Percentiles rank a stretch among this genome's conserved stretches.
phyloP scores from a whole-genome alignment of 2,797 vertebrate species.

The Sebastes minor region DNA sequence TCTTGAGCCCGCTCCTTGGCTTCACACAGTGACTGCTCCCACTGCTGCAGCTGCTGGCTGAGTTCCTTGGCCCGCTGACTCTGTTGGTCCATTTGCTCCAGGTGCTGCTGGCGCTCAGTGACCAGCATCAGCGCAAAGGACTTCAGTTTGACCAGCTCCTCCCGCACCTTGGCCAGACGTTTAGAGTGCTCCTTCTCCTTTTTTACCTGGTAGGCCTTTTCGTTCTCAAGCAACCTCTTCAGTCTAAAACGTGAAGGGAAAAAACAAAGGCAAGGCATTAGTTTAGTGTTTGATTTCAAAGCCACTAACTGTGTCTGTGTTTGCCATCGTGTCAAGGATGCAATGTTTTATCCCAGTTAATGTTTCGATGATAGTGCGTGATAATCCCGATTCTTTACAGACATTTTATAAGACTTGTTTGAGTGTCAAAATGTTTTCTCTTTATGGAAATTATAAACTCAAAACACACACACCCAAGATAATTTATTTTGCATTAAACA shows the following conservation, averaged over 20 bases:
- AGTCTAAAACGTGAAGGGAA: conserved; percentile 79
- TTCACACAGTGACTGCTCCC: conserved; percentile 87
- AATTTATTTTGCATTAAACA: neutral
- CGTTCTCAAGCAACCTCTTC: conserved; percentile 95
- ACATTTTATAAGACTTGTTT: neutral
- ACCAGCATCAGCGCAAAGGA: conserved; percentile 98
- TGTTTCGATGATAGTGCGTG: neutral
- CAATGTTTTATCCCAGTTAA: neutral
- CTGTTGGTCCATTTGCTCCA: conserved; percentile 96
- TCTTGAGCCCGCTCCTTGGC: conserved; percentile 86
- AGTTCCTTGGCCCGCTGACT: conserved; percentile 92
- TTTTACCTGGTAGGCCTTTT: conserved; percentile 92
- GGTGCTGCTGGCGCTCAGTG: conserved; percentile 96
- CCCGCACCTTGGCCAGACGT: conserved; percentile 89
- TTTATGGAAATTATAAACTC: neutral
- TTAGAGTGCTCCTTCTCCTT: conserved; percentile 95
- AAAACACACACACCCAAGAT: neutral
- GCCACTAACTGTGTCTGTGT: neutral
- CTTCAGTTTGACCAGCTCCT: conserved; percentile 95
- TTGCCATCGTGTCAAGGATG: neutral
- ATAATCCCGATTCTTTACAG: neutral
- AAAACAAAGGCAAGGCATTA: conserved; percentile 14
- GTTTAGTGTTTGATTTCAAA: neutral
- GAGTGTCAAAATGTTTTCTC: neutral
- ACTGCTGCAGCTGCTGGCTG: conserved; percentile 89